phyloP scores from a whole-genome alignment of 2,888 invertebrate species.

The Orthosia gracilis region DNA sequence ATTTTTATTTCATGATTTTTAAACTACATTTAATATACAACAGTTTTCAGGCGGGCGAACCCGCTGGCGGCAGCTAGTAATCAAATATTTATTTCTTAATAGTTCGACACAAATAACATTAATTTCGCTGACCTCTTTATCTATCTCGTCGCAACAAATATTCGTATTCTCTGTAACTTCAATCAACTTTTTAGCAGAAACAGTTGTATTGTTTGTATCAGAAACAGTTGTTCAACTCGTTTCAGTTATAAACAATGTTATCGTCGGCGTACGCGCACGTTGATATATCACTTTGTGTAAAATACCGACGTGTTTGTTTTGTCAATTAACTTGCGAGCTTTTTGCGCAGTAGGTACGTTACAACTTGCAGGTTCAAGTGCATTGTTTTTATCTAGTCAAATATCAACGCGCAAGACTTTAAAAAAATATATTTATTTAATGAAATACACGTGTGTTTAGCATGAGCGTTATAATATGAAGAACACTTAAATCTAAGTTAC shows the following conservation, averaged over 20 bases:
- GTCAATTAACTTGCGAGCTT: constrained; percentile 39
- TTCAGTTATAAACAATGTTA: constrained; percentile 58
- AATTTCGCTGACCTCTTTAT: constrained; percentile 2
- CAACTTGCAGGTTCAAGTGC: background rate
- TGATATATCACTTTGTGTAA: constrained; percentile 40
- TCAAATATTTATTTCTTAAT: too few species aligned
- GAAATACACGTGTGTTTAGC: too few species aligned
- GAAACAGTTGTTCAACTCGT: constrained; percentile 22
- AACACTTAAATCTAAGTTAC: too few species aligned
- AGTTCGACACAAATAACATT: background rate
- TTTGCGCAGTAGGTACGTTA: constrained; percentile 32
- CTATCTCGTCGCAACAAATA: background rate
- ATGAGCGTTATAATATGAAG: too few species aligned
- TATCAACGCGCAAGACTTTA: too few species aligned
- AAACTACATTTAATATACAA: too few species aligned
- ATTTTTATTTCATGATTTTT: too few species aligned
- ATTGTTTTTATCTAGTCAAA: background rate
- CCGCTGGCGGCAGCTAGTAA: too few species aligned
- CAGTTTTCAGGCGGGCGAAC: too few species aligned
- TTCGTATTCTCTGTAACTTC: background rate
- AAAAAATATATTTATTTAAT: too few species aligned
- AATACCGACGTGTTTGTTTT: constrained; percentile 39
- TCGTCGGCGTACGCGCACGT: constrained; percentile 37
- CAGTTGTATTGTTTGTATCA: constrained; percentile 4
- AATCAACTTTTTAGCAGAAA: constrained; percentile 17